Percentiles rank a stretch among this genome's conserved stretches.
phyloP scores from a whole-genome alignment of 2,797 vertebrate species.

The Paguma larvata region DNA sequence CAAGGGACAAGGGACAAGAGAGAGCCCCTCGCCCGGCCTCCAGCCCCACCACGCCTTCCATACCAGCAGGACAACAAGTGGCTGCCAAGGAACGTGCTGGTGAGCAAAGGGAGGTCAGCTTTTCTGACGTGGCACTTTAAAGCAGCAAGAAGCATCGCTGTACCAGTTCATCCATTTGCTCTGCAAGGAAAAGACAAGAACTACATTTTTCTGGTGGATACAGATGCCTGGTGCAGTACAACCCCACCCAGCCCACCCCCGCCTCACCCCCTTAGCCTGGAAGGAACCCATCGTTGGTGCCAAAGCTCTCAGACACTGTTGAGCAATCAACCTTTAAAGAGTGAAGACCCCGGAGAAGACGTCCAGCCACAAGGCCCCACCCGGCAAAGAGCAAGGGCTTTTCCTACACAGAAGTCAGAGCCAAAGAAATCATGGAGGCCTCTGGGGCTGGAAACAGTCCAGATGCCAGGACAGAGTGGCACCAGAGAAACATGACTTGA shows the following conservation, averaged over 20 bases:
- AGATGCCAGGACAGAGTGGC: not conserved
- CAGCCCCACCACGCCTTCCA: conserved; percentile 10
- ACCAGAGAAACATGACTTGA: accelerated
- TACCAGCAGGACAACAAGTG: conserved; percentile 98
- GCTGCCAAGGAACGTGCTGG: conserved; percentile 95
- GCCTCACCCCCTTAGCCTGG: not conserved
- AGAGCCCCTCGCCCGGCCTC: not conserved
- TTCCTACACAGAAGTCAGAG: not conserved
- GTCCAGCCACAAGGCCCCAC: not conserved
- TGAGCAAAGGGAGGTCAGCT: conserved; percentile 96
- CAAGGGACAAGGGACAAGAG: not conserved
- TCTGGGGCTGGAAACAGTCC: not conserved
- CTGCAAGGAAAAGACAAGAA: conserved; percentile 87
- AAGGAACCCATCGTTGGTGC: not conserved
- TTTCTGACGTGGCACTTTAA: conserved; percentile 96
- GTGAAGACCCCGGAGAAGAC: not conserved
- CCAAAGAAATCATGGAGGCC: not conserved
- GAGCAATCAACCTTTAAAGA: not conserved
- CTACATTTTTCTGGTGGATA: not conserved
- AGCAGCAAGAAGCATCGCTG: conserved; percentile 95
- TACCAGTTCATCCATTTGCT: conserved; percentile 95
- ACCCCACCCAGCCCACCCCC: accelerated
- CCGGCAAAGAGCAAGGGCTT: not conserved
- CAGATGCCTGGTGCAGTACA: not conserved
- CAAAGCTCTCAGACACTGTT: not conserved